A percentile compares a stretch with the other conserved stretches of the same genome.
These are phyloP conservation scores for Furcula furcula DNA, from an alignment of 2,888 invertebrate genomes.

Conservation along the genomic window DNA sequence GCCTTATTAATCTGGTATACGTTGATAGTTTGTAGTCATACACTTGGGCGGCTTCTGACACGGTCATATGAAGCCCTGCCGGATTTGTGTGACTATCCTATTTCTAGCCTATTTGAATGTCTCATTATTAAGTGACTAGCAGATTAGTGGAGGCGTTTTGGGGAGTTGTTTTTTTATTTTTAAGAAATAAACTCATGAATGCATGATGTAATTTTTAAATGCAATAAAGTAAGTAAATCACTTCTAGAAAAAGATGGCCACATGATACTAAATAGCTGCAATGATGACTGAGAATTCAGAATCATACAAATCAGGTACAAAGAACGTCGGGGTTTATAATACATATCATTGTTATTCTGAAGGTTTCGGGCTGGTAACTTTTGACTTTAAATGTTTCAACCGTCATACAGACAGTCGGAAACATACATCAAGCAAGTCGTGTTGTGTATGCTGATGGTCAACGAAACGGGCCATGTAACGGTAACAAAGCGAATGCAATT, in stretches of 20 bases:
- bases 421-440: conserved; percentile 1
- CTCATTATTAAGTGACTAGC: conserved; percentile 25
- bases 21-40: conserved; percentile 38
- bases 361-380: too few species aligned
- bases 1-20: conserved; percentile 56
- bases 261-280: too few species aligned
- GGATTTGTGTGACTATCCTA: conserved; percentile 52
- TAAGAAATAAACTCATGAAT: too few species aligned
- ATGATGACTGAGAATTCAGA: too few species aligned
- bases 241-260: too few species aligned
- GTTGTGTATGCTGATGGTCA: conserved; percentile 14
- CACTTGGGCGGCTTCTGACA: conserved; percentile 56
- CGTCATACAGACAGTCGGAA: background rate
- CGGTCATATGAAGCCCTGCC: conserved; percentile 50
- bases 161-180: too few species aligned
- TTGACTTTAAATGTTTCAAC: too few species aligned
- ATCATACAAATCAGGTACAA: too few species aligned
- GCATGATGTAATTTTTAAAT: too few species aligned
- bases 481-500: conserved; percentile 45
- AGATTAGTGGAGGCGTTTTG: conserved; percentile 17
- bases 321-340: too few species aligned
- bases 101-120: conserved; percentile 37
- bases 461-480: conserved; percentile 34
- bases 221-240: too few species aligned
- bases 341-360: too few species aligned